Percentiles rank a stretch among this genome's conserved stretches.
phyloP scores from a whole-genome alignment of 2,888 invertebrate species.

The Homarus gammarus region DNA sequence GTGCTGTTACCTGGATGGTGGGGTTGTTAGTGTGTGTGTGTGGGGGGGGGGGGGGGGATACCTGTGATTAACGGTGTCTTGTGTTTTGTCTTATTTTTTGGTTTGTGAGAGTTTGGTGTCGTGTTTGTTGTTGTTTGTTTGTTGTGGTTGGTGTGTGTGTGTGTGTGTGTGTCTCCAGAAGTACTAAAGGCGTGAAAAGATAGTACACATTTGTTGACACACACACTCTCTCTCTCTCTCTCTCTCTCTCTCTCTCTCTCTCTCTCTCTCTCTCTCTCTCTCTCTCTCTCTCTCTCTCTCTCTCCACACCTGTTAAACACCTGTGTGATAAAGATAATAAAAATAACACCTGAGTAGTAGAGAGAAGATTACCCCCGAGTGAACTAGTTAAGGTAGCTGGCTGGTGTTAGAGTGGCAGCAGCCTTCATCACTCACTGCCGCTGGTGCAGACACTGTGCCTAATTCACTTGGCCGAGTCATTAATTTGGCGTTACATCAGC shows the following conservation, averaged over 20 bases:
- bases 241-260: constrained; percentile 9
- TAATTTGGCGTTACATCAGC: neutral
- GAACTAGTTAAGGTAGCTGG: neutral
- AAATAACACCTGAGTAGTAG: too few relatives aligned
- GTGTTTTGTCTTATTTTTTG: neutral
- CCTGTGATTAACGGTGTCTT: too few relatives aligned
- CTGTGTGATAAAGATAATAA: too few relatives aligned
- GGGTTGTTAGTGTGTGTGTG: too few relatives aligned
- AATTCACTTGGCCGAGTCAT: constrained; percentile 27
- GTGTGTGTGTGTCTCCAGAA: neutral
- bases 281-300: neutral
- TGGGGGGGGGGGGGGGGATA: too few relatives aligned
- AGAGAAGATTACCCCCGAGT: too few relatives aligned
- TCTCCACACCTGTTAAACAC: too few relatives aligned
- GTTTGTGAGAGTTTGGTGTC: neutral
- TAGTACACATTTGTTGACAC: too few relatives aligned
- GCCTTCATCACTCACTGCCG: constrained; percentile 10
- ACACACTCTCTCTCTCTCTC: too few relatives aligned
- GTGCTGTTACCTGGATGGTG: too few relatives aligned
- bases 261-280: neutral
- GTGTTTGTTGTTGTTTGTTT: neutral
- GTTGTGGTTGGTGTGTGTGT: neutral
- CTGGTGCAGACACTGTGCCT: constrained; percentile 22
- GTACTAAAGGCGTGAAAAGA: neutral
- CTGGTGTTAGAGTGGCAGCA: neutral